Conservation (phyloP, 2,888 invertebrate genomes). For the Hololepta plana region DNA sequence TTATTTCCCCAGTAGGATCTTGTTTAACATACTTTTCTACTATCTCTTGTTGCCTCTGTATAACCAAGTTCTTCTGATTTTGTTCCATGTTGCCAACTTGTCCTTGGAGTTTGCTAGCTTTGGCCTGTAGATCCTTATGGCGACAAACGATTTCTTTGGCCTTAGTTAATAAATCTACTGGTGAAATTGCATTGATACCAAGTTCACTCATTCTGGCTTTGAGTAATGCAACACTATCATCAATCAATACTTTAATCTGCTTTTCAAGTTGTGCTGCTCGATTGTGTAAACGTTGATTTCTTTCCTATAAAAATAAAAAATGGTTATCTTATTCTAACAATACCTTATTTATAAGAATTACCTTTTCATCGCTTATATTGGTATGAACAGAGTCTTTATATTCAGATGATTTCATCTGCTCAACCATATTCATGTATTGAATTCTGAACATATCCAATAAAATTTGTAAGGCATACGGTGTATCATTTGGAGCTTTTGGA, state of each 20-base stretch:
- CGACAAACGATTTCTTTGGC: slow-evolving; percentile 84
- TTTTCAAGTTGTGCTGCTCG: slow-evolving; percentile 82
- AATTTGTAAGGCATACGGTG: slow-evolving; percentile 75
- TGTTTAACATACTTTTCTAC: slow-evolving; percentile 49
- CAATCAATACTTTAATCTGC: slow-evolving; percentile 80
- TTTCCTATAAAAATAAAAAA: slow-evolving; percentile 34
- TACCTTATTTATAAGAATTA: slow-evolving; percentile 12
- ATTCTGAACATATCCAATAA: slow-evolving; percentile 70
- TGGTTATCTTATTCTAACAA: background rate
- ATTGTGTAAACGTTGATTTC: slow-evolving; percentile 63
- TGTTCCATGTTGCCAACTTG: slow-evolving; percentile 63
- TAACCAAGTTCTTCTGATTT: slow-evolving; percentile 54
- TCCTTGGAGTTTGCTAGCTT: slow-evolving; percentile 69
- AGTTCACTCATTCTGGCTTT: slow-evolving; percentile 84
- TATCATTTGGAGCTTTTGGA: slow-evolving; percentile 55
- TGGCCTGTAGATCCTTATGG: slow-evolving; percentile 82
- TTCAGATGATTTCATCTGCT: slow-evolving; percentile 63
- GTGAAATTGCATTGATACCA: slow-evolving; percentile 73
- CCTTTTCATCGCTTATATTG: slow-evolving; percentile 70
- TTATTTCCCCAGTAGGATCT: slow-evolving; percentile 36
- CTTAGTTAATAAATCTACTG: slow-evolving; percentile 67
- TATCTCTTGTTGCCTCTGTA: slow-evolving; percentile 56
- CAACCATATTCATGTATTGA: slow-evolving; percentile 71
- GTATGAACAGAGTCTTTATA: slow-evolving; percentile 53
- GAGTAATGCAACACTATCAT: slow-evolving; percentile 76